Percentiles rank a stretch among this genome's conserved stretches.
These are phyloP conservation scores for Busseola fusca DNA, from an alignment of 2,888 invertebrate genomes.

Conservation along the genomic window DNA sequence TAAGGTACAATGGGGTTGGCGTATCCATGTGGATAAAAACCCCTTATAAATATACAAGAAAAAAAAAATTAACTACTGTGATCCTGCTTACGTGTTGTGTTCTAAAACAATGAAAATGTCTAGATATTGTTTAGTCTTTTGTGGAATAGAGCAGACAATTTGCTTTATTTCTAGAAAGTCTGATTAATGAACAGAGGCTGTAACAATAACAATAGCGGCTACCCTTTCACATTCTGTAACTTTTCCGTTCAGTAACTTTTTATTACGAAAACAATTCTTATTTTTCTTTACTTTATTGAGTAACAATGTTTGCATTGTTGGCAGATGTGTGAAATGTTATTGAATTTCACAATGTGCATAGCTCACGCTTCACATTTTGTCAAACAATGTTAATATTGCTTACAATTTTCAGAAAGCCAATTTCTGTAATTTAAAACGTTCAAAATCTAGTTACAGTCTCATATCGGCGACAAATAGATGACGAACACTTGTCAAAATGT, in stretches of 20 bases:
- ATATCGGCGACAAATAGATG: too few species aligned
- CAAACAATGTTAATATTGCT: not conserved
- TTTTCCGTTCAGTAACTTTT: not conserved
- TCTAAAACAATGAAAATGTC: constrained; percentile 1
- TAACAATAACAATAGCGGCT: not conserved
- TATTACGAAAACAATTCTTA: not conserved
- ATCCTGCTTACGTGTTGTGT: not conserved
- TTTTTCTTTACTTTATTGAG: not conserved
- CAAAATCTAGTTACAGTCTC: too few species aligned
- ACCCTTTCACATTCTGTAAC: not conserved
- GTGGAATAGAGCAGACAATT: not conserved
- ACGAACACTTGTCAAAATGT: too few species aligned
- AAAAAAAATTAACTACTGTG: not conserved
- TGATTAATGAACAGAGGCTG: not conserved
- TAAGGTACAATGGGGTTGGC: too few species aligned
- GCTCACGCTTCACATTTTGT: not conserved
- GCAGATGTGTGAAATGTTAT: not conserved
- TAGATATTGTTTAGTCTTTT: constrained; percentile 7
- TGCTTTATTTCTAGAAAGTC: not conserved
- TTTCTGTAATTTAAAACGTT: too few species aligned
- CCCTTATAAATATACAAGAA: too few species aligned
- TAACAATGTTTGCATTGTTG: not conserved
- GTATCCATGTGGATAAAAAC: too few species aligned
- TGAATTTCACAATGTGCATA: not conserved
- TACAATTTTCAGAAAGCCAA: too few species aligned